Conservation (phyloP, 2,113 vertebrate genomes). For the Oxyura jamaicensis region DNA sequence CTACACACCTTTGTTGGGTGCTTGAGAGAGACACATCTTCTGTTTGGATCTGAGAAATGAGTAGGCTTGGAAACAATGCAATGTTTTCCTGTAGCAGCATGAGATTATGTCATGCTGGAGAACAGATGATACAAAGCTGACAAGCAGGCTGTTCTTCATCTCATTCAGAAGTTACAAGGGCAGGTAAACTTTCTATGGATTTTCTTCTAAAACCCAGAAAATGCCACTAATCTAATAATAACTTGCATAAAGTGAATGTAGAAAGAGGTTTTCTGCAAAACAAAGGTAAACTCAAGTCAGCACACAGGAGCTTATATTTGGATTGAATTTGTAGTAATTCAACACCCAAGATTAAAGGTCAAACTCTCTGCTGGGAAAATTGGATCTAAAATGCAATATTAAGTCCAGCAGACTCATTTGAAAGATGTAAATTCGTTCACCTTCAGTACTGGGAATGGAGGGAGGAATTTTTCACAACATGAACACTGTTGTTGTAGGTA, state of each 20-base stretch:
- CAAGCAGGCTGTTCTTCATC: neutral
- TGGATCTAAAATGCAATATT: neutral
- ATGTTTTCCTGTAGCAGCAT: neutral
- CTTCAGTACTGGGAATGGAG: neutral
- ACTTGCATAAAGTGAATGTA: neutral
- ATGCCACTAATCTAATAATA: neutral
- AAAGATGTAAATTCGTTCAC: neutral
- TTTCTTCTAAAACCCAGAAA: conserved; percentile 8
- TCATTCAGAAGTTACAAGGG: neutral
- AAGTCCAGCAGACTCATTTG: neutral
- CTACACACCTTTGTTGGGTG: neutral
- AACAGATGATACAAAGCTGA: neutral
- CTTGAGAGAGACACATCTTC: neutral
- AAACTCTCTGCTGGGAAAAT: neutral
- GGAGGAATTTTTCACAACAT: neutral
- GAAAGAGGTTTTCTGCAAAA: neutral
- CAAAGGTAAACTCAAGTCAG: neutral
- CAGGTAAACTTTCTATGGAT: neutral
- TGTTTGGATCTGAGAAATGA: neutral
- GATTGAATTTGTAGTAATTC: neutral
- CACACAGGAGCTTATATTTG: neutral
- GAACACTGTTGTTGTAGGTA: neutral
- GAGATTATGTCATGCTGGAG: neutral
- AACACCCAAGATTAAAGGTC: conserved; percentile 2
- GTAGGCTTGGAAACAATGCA: neutral